Conservation (phyloP, 1,140 invertebrate genomes). For the Oryctes rhinoceros region DNA sequence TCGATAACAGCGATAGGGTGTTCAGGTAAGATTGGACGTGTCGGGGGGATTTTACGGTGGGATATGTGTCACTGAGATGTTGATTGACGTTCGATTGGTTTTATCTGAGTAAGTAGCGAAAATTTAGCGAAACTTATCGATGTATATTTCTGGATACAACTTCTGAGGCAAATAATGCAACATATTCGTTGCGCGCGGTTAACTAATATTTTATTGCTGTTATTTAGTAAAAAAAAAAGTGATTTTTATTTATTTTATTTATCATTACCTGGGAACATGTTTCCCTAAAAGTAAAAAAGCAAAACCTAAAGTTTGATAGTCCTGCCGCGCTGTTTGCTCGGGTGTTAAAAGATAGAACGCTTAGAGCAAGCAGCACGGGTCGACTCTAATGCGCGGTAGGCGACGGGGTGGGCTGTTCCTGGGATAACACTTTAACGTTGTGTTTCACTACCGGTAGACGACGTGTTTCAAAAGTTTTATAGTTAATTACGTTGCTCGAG, state of each 20-base stretch:
- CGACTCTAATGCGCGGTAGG: neutral
- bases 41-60: neutral
- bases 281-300: neutral
- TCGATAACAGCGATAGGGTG: slow-evolving; percentile 77
- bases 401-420: neutral
- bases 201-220: too few relatives aligned
- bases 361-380: neutral
- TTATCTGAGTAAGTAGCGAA: too few relatives aligned
- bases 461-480: slow-evolving; percentile 26
- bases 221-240: too few relatives aligned
- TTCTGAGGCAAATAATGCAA: too few relatives aligned
- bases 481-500: slow-evolving; percentile 13
- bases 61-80: too few relatives aligned
- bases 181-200: too few relatives aligned
- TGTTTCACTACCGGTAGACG: neutral
- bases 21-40: slow-evolving; percentile 67
- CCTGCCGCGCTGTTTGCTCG: neutral
- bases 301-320: neutral
- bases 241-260: too few relatives aligned
- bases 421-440: neutral
- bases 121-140: too few relatives aligned
- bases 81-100: too few relatives aligned
- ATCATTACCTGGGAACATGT: neutral
- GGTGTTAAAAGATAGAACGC: slow-evolving; percentile 10
- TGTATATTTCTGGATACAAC: too few relatives aligned